Evolutionary conservation across 2,797 vertebrate species (phyloP).

Genomic region (Microcaecilia unicolor): DNA sequence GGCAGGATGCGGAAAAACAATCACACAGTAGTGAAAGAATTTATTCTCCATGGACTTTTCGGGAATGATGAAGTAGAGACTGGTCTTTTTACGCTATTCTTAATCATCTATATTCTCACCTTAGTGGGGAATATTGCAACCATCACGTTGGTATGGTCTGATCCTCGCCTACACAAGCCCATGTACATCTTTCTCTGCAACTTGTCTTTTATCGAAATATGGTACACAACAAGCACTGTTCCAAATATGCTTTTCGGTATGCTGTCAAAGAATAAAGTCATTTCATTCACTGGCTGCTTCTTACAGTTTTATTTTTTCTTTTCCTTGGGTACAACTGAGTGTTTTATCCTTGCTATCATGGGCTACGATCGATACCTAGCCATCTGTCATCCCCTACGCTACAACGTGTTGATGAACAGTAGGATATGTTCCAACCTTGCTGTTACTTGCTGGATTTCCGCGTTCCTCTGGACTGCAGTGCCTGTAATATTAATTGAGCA

Average conservation of each 20-base stretch:
- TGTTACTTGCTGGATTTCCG: conserved; percentile 8
- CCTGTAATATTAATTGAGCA: conserved; percentile 2
- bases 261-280: background rate
- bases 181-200: conserved; percentile 14
- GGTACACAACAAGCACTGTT: conserved; percentile 7
- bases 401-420: conserved; percentile 7
- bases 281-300: conserved; percentile 12
- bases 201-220: conserved; percentile 19
- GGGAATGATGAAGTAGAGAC: background rate
- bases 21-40: no score
- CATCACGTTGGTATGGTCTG: background rate
- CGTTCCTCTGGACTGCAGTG: conserved; percentile 5
- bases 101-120: conserved; percentile 4
- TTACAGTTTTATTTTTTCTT: conserved; percentile 13
- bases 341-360: conserved; percentile 13
- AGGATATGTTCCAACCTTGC: background rate
- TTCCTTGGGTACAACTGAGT: conserved; percentile 3
- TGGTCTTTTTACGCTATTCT: conserved; percentile 3
- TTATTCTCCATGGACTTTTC: background rate
- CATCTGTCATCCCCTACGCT: conserved; percentile 8
- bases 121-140: conserved; percentile 11
- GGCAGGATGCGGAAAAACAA: no score
- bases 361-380: conserved; percentile 14
- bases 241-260: conserved; percentile 10
- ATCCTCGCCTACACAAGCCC: conserved; percentile 1